Conservation (phyloP, 2,888 invertebrate genomes). For the Metalampra italica region DNA sequence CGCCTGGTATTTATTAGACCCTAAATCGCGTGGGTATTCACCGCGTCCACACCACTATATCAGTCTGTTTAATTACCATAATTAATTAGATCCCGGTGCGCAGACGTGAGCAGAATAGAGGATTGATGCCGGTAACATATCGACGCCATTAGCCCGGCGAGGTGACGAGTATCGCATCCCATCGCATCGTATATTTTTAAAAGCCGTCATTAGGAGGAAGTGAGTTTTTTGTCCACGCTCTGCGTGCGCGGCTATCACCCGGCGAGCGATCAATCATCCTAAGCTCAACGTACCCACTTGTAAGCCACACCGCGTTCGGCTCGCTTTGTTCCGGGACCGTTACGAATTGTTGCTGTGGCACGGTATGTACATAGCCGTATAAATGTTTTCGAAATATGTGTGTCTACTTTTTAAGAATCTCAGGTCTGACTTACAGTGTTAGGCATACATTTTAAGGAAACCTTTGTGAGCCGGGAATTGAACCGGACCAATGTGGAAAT, state of each 20-base stretch:
- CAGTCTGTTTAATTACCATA: constrained; percentile 71
- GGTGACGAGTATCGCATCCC: constrained; percentile 60
- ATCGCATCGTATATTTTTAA: constrained; percentile 52
- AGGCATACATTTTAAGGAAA: not conserved
- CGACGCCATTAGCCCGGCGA: constrained; percentile 55
- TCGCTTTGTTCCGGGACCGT: constrained; percentile 43
- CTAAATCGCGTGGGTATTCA: constrained; percentile 1
- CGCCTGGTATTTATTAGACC: not conserved
- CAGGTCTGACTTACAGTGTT: not conserved
- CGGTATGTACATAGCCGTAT: constrained; percentile 1
- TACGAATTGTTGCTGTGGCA: constrained; percentile 38
- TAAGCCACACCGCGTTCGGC: constrained; percentile 21
- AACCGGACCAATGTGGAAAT: no score
- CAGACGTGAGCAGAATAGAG: constrained; percentile 69
- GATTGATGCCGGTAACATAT: constrained; percentile 73
- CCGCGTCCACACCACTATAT: constrained; percentile 30
- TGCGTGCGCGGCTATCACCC: constrained; percentile 42
- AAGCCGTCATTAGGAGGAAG: constrained; percentile 65
- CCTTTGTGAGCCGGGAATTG: no score
- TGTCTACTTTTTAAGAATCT: no score
- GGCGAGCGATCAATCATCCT: constrained; percentile 60
- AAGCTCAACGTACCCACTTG: constrained; percentile 23
- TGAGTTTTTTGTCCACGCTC: constrained; percentile 47
- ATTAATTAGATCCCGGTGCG: constrained; percentile 71
- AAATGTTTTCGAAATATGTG: not conserved